Evolutionary conservation across 2,113 vertebrate genomes (phyloP), one percentile per base, ranked within the genome.

Genomic region (Echinops telfairi): DNA sequence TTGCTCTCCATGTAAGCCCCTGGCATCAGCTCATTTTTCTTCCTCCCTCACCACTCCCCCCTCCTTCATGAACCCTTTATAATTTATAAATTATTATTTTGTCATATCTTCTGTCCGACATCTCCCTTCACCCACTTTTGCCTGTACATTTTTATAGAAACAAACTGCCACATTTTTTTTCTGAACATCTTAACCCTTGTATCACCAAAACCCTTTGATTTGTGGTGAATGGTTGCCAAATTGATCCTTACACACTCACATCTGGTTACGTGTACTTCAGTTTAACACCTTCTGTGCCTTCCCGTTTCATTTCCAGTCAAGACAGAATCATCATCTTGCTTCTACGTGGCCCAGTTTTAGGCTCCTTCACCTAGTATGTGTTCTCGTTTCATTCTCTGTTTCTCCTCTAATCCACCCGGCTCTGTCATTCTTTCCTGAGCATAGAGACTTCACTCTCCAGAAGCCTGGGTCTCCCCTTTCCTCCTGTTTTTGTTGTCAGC

Each of bases 391-490:
- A 0, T 8, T 25, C 31, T 29, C 3, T 4, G 29, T 38, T 17
- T 36, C 20, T 23, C 29, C 25, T 80, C 64, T 33, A 12, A 58
- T 4, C 57, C 29, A 1, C 53, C 4, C 12, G 1, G 10, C 76
- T 4, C 7, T 60, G 62, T 25, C 31, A 4, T 1, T 58, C 64
- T n/a, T 43, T 53, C 64, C 62, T 29, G 64, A 15, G 78, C 23
- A 22, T 3, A 25, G 57, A 53, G 11, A 1, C 20, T 12, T 47
- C 38, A 3, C 27, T 66, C 29, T 60, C 62, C 62, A 33, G n/a
- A 75, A 58, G 1, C 2, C 1, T 20, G 1, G 0, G 4, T 5
- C 3, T 22, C 4, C 70, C 31, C 9, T 33, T 71, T 33, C 33
- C 22, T 17, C n/a, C 70, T 53, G 47, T 53, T 53, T 53, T 53